Conservation (phyloP, 1,140 invertebrate genomes). For the Vollenhovia emeryi region DNA sequence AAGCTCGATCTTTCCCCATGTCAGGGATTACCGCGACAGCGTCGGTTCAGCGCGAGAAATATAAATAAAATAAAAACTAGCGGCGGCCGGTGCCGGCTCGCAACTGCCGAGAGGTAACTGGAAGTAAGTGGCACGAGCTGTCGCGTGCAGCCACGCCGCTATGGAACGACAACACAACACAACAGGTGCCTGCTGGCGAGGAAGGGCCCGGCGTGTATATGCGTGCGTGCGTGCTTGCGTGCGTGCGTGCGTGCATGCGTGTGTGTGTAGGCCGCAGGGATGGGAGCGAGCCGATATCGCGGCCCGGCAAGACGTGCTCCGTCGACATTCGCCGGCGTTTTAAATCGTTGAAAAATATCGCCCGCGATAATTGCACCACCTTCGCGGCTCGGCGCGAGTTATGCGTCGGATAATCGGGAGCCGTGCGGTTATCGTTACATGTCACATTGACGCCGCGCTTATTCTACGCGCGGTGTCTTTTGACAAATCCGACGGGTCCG, state of each 20-base stretch:
- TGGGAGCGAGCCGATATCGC: constrained; percentile 5
- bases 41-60: constrained; percentile 42
- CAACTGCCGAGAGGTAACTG: constrained; percentile 51
- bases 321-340: not conserved
- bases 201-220: constrained; percentile 37
- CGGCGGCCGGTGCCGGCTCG: no score
- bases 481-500: not conserved
- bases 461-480: not conserved
- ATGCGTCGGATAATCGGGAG: not conserved
- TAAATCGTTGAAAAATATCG: constrained; percentile 8
- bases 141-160: constrained; percentile 68
- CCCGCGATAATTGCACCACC: not conserved
- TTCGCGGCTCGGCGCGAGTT: not conserved
- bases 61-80: no score
- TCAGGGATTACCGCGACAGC: not conserved
- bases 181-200: constrained; percentile 70
- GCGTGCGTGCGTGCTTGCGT: constrained; percentile 5
- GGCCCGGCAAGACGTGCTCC: not conserved
- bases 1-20: constrained; percentile 24
- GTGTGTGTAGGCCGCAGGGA: not conserved
- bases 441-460: not conserved
- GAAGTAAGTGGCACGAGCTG: constrained; percentile 74
- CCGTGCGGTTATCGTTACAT: not conserved
- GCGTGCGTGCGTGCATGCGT: not conserved
- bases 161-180: constrained; percentile 58